Conservation (phyloP, 2,797 vertebrate species). For the Picus viridis region DNA sequence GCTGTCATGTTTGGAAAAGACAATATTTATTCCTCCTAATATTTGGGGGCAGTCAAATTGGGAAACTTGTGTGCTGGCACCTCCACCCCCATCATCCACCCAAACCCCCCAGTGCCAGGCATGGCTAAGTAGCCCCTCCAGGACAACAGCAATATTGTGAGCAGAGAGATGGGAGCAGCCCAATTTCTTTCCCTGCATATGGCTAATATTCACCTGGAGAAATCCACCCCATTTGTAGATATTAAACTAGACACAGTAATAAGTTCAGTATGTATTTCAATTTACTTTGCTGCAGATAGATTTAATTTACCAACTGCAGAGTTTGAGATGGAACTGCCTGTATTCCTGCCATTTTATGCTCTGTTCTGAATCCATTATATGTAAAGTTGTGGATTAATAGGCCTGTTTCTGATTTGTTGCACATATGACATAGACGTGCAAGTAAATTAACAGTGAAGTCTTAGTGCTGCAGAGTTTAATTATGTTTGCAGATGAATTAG, state of each 20-base stretch:
- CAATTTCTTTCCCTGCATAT: slow-evolving; percentile 10
- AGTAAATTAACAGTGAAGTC: slow-evolving; percentile 59
- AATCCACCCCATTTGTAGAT: slow-evolving; percentile 63
- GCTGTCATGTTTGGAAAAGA: neutral
- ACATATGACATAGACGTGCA: slow-evolving; percentile 7
- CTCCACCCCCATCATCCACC: neutral
- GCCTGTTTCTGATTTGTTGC: slow-evolving; percentile 48
- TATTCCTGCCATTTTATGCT: slow-evolving; percentile 33
- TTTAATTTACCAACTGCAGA: slow-evolving; percentile 75
- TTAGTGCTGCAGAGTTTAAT: slow-evolving; percentile 56
- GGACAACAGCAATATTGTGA: neutral
- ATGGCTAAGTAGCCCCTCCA: neutral
- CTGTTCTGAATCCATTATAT: slow-evolving; percentile 8
- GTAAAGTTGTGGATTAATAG: slow-evolving; percentile 56
- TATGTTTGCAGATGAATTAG: slow-evolving; percentile 67
- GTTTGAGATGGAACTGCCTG: slow-evolving; percentile 57
- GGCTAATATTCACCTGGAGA: slow-evolving; percentile 68
- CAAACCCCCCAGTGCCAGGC: neutral
- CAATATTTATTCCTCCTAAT: neutral
- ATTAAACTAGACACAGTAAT: slow-evolving; percentile 67
- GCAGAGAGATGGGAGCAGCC: neutral
- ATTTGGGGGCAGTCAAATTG: neutral
- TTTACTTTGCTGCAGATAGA: slow-evolving; percentile 70
- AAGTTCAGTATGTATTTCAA: slow-evolving; percentile 67
- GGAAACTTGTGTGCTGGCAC: neutral